Conservation (phyloP, 2,113 vertebrate genomes). For the Brienomyrus brachyistius region DNA sequence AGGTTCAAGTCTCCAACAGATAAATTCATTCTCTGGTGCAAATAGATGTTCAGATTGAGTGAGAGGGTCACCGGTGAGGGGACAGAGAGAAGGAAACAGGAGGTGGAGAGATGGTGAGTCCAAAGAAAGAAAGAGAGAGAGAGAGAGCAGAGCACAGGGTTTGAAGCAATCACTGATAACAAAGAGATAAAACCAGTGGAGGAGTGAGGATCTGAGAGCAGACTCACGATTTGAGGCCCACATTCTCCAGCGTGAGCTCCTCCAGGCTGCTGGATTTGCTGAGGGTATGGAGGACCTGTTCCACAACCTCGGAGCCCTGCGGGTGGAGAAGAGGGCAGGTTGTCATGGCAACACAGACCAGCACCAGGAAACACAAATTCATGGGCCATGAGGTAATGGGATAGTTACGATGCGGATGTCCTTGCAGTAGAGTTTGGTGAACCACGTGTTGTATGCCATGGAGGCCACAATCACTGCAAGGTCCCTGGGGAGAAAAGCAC, state of each 20-base stretch:
- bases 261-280: slow-evolving; percentile 85
- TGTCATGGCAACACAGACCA: not conserved
- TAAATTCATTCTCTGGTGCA: not conserved
- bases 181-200: not conserved
- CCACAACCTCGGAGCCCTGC: slow-evolving; percentile 81
- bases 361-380: not conserved
- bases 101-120: not conserved
- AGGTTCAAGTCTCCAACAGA: not conserved
- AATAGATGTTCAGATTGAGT: not conserved
- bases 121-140: not conserved
- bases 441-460: slow-evolving; percentile 87
- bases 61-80: not conserved
- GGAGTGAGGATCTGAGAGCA: not conserved
- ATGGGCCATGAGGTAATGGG: not conserved
- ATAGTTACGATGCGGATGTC: slow-evolving; percentile 74
- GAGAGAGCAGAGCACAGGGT: not conserved
- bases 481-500: slow-evolving; percentile 59
- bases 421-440: slow-evolving; percentile 83
- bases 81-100: not conserved
- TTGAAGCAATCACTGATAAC: not conserved
- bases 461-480: slow-evolving; percentile 84
- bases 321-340: not conserved
- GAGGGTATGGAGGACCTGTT: slow-evolving; percentile 81
- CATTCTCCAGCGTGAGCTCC: slow-evolving; percentile 83
- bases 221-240: slow-evolving; percentile 80